Base-by-base conservation (phyloP, 2,113 vertebrate species). In the Rostratula benghalensis region DNA sequence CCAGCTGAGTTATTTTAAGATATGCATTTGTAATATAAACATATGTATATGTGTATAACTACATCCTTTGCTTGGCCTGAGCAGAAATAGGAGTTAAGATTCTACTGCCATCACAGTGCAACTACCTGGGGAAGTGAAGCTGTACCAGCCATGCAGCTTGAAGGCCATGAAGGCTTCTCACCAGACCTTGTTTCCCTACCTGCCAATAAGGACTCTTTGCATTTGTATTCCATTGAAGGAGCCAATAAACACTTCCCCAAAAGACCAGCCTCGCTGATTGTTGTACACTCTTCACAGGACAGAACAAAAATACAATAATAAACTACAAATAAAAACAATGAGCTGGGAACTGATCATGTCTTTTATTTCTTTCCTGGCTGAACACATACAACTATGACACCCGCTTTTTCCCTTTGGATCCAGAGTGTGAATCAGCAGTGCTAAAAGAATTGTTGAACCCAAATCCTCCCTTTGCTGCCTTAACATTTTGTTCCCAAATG, bases 401-500 rank as follows among this genome's bases (percentile, higher is more conserved):
- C 20, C 23, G 3, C 51, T 84, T 83, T 87, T 92, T 81, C 84
- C n/a, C 64, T 80, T 43, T 39, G 23, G 31, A 1, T 2, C 86
- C n/a, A 7, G 89, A 65, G 2, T 14, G 37, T 97, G 97, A 97
- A 93, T 97, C 97, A 97, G 93, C 91, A 90, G 39, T 30, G 84
- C 53, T 93, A 59, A 16, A 1, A 2, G 59, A 95, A 77, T 65
- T 78, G 89, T 73, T 90, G 95, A 61, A 71, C 59, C 69, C 83
- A 83, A 48, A 89, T 37, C 56, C 43, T 94, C 89, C 69, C 35
- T 80, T 74, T 78, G 48, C 89, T 74, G 46, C 80, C 93, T 93
- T 64, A 68, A 95, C 74, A 23, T 41, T 76, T 95, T 91, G 90
- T 89, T 89, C 84, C 94, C 96, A 95, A 90, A 54, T 73, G 94